These are phyloP conservation scores for Eupleurogrammus muticus DNA, from an alignment of 2,797 vertebrate genomes.

Conservation along the genomic window DNA sequence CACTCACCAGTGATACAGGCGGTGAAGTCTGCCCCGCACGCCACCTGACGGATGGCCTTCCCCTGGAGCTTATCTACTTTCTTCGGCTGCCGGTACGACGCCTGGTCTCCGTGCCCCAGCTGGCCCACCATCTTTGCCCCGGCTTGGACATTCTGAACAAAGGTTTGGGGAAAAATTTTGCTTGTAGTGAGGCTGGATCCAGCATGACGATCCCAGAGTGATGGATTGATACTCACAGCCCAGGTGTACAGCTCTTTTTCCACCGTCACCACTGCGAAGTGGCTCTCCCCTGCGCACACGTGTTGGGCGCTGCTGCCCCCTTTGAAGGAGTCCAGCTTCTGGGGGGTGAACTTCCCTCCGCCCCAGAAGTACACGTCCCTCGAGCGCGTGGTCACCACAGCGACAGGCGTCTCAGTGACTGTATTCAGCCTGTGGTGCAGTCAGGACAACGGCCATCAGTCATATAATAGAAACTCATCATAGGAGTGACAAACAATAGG, in stretches of 20 bases:
- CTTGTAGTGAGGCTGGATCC: not conserved
- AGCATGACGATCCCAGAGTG: not conserved
- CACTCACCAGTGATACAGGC: slow-evolving; percentile 94
- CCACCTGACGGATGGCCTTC: slow-evolving; percentile 94
- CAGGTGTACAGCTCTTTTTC: slow-evolving; percentile 99
- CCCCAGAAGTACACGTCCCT: slow-evolving; percentile 99
- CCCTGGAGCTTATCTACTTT: slow-evolving; percentile 95
- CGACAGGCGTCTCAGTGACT: slow-evolving; percentile 91
- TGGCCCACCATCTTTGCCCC: slow-evolving; percentile 97
- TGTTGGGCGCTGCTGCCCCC: slow-evolving; percentile 95
- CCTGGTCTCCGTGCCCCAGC: slow-evolving; percentile 96
- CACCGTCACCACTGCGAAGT: slow-evolving; percentile 98
- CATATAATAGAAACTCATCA: not conserved
- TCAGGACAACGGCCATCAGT: slow-evolving; percentile 1
- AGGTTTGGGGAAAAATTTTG: slow-evolving; percentile 6
- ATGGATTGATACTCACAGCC: slow-evolving; percentile 90
- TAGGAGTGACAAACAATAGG: not conserved
- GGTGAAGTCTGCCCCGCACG: slow-evolving; percentile 96
- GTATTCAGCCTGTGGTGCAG: slow-evolving; percentile 86
- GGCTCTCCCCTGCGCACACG: slow-evolving; percentile 97
- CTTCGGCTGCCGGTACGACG: slow-evolving; percentile 96
- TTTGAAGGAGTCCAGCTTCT: slow-evolving; percentile 97
- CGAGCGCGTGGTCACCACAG: slow-evolving; percentile 96
- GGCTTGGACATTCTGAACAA: slow-evolving; percentile 92
- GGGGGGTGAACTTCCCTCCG: slow-evolving; percentile 97